Evolutionary conservation across 2,888 invertebrate genomes (phyloP).

Genomic region (Plebejus anna): DNA sequence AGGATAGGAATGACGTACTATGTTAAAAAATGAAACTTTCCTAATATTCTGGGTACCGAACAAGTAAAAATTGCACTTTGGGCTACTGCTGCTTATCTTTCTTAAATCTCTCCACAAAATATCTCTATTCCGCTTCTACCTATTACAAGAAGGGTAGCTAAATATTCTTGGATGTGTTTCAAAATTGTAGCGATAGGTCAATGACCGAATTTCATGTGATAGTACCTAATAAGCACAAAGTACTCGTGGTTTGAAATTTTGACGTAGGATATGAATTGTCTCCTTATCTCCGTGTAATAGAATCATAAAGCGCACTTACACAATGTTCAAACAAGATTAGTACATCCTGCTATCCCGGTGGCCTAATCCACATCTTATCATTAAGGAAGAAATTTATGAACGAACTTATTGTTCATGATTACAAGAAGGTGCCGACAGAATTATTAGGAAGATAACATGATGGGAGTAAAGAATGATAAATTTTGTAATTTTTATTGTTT

Average conservation of each 20-base stretch:
- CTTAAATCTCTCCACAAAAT: too few relatives aligned
- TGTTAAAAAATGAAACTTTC: too few relatives aligned
- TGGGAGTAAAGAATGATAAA: not conserved
- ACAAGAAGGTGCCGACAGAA: conserved; percentile 1
- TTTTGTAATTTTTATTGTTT: not conserved
- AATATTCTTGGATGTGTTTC: not conserved
- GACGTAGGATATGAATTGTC: conserved; percentile 31
- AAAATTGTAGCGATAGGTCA: not conserved
- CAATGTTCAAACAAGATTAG: conserved; percentile 68
- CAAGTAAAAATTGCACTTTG: not conserved
- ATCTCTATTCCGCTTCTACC: too few relatives aligned
- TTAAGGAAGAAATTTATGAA: conserved; percentile 66
- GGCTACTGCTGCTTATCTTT: too few relatives aligned
- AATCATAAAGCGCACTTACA: conserved; percentile 48
- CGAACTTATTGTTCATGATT: conserved; percentile 39
- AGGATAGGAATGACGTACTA: too few relatives aligned
- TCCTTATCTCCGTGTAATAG: conserved; percentile 40
- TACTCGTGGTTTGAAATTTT: not conserved
- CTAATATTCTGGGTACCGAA: too few relatives aligned
- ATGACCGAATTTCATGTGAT: not conserved
- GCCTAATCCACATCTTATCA: conserved; percentile 69
- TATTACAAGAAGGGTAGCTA: too few relatives aligned
- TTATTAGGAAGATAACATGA: not conserved
- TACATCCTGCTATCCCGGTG: conserved; percentile 76
- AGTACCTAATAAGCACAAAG: not conserved